Base-by-base conservation (phyloP, 2,888 invertebrate species). In the Didymodactylos carnosus region DNA sequence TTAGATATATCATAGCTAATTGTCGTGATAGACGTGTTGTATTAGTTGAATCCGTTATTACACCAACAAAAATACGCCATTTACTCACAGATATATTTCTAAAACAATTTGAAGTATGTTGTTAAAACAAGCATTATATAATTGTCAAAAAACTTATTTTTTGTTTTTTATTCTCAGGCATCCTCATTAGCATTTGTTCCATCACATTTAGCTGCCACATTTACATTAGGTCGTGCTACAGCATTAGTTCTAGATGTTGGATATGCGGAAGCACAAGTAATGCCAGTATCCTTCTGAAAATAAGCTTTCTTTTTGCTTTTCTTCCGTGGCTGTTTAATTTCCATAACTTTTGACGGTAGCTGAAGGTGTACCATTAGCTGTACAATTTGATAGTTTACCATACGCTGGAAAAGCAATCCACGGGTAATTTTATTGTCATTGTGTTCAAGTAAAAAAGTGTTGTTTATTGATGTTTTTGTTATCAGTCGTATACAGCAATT, bases 201-300 rank as follows among this genome's bases (percentile, higher is more conserved):
- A 70, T 88, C 88, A 16, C 92, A 94, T 82, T 86, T 95, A 71
- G 88, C 92, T 75, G 87, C 90, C 35, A 87, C 93, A 25, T 87
- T 91, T 72, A 89, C 92, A 0, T 86, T 94, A 77, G 94, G 91
- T 72, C 86, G 89, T 16, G 87, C 88, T 72, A 90, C 90, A 2
- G 91, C 88, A 27, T 86, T 97, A 5, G 90, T 97, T 23, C 78
- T 95, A 69, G 91, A 92, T 82, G 86, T 94, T 35, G 97, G 97
- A 0, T 91, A 90, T 79, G 86, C 86, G 62, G 95, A 95, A 83
- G 89, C 90, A 0, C 88, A 84, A 75, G 87, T 89, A 19, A 87
- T 91, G 79, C 91, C 91, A 76, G 88, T n/a, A n/a, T n/a, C n/a
- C n/a, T n/a, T 94, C 79, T 82, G 76, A 73, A n/a, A n/a, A n/a